Conservation (phyloP, 2,888 invertebrate genomes). For the Cryptops parisi region DNA sequence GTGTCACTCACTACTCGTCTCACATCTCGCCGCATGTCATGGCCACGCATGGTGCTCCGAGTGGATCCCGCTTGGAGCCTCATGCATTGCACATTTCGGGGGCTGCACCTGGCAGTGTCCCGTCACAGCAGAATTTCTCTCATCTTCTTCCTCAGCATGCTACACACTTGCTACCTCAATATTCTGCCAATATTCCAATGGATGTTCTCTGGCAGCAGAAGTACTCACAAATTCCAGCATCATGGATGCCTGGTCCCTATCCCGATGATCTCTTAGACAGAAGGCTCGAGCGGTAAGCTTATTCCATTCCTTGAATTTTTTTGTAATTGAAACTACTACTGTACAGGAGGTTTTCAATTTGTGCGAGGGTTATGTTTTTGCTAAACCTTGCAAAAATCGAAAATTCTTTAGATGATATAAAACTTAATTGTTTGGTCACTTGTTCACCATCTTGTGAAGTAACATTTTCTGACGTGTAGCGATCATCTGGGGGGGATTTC, state of each 20-base stretch:
- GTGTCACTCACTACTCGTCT: constrained; percentile 2
- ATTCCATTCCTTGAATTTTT: too few species aligned
- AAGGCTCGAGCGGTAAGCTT: too few species aligned
- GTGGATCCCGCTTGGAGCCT: background rate
- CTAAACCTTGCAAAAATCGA: too few species aligned
- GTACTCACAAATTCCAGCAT: constrained; percentile 25
- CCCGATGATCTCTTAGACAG: background rate
- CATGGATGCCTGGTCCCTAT: background rate
- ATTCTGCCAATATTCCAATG: constrained; percentile 16
- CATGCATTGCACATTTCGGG: constrained; percentile 3
- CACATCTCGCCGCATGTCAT: background rate
- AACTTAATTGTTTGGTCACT: too few species aligned
- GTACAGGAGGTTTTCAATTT: too few species aligned
- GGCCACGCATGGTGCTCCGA: background rate
- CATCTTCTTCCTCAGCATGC: constrained; percentile 9
- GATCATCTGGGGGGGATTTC: too few species aligned
- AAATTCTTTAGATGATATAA: too few species aligned
- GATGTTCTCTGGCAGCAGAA: constrained; percentile 31
- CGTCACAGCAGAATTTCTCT: constrained; percentile 3
- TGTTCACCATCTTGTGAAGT: too few species aligned
- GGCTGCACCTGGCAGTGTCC: background rate
- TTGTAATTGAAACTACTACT: too few species aligned
- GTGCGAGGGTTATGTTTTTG: too few species aligned
- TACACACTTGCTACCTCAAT: constrained; percentile 13
- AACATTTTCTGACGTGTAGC: too few species aligned